Evolutionary conservation across 2,888 invertebrate species (phyloP).

Genomic region (Tortrix viridana): DNA sequence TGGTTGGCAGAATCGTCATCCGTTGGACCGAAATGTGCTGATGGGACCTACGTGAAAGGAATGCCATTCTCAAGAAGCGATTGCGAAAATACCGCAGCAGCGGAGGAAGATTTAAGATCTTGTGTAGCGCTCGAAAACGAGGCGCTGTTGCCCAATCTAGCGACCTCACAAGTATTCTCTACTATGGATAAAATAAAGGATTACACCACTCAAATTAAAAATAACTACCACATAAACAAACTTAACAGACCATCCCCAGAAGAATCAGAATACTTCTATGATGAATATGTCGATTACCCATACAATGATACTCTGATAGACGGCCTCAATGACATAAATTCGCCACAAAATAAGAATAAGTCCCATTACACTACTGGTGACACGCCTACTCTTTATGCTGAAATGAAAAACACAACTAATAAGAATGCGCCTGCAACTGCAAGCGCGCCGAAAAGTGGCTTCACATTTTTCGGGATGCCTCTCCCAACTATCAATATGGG

Average conservation of each 20-base stretch:
- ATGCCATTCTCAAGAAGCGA: constrained; percentile 88
- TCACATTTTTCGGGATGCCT: constrained; percentile 94
- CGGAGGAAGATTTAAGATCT: constrained; percentile 84
- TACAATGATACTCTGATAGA: constrained; percentile 84
- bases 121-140: constrained; percentile 88
- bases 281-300: constrained; percentile 92
- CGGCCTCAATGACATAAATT: constrained; percentile 62
- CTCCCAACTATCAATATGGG: constrained; percentile 89
- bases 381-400: constrained; percentile 81
- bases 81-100: constrained; percentile 78
- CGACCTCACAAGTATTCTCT: constrained; percentile 84
- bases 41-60: constrained; percentile 90
- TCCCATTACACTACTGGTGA: constrained; percentile 81
- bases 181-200: constrained; percentile 84
- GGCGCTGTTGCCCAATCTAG: constrained; percentile 80
- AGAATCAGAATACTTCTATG: constrained; percentile 92
- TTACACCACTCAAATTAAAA: constrained; percentile 71
- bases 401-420: constrained; percentile 62
- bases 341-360: constrained; percentile 57
- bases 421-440: constrained; percentile 65
- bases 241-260: constrained; percentile 87
- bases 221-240: constrained; percentile 74
- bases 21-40: constrained; percentile 90
- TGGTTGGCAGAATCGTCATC: constrained; percentile 91
- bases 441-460: constrained; percentile 85